Percentiles rank a stretch among this genome's conserved stretches.
Conservation (phyloP, 2,888 invertebrate genomes). For the Tyria jacobaeae region DNA sequence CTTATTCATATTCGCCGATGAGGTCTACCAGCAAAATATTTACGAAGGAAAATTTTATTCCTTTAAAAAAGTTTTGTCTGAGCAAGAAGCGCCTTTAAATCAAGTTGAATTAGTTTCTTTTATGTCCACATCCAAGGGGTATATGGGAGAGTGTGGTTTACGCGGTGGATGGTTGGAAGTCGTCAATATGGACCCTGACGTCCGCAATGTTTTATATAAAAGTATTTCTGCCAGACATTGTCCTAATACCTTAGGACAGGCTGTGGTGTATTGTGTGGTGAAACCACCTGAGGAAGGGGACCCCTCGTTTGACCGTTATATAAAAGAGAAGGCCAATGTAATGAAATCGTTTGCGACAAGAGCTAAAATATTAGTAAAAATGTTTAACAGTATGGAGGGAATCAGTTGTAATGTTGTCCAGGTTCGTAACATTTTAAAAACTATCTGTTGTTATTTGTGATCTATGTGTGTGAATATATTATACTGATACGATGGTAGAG, state of each 20-base stretch:
- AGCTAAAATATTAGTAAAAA: conserved; percentile 93
- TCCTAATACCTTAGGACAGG: conserved; percentile 96
- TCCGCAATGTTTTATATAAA: conserved; percentile 91
- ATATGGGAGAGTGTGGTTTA: conserved; percentile 96
- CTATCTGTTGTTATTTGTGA: no score
- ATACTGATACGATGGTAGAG: no score
- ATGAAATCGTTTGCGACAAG: conserved; percentile 90
- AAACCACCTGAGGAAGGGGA: conserved; percentile 93
- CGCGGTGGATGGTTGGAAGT: conserved; percentile 88
- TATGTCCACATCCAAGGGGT: conserved; percentile 97
- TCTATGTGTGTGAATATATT: no score
- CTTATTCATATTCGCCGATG: conserved; percentile 95
- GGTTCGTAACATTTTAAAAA: conserved; percentile 30
- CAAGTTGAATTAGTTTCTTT: conserved; percentile 96
- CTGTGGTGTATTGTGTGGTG: conserved; percentile 91
- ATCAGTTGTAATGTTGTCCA: conserved; percentile 91
- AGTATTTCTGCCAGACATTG: conserved; percentile 96
- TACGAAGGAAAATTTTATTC: conserved; percentile 94
- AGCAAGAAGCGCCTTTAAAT: conserved; percentile 94
- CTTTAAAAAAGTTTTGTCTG: conserved; percentile 94
- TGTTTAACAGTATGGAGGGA: conserved; percentile 95
- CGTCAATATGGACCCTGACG: conserved; percentile 93
- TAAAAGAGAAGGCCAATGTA: conserved; percentile 90
- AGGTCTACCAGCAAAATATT: conserved; percentile 97
- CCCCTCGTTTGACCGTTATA: conserved; percentile 92